Evolutionary conservation across 2,888 invertebrate genomes (phyloP), one percentile per base, ranked within the genome.

Genomic region (Teleiodes luculella): DNA sequence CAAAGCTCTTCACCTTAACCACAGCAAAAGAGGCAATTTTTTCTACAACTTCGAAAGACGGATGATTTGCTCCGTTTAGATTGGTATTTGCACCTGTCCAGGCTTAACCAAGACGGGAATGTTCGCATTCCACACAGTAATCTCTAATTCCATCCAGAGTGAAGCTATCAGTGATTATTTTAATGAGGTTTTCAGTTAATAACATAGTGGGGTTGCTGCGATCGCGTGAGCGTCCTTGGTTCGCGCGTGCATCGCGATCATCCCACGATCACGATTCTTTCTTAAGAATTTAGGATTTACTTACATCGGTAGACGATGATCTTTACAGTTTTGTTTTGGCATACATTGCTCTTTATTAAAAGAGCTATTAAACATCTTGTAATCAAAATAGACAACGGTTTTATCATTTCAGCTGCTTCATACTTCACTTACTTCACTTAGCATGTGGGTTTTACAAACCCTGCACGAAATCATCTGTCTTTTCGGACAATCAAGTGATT

Each of bases 171-270:
- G 57, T 53, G 61, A 80, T 81, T 81, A 80, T 76, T 76, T 76
- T 80, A 81, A 81, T 80, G 74, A 76, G 75, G 65, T 79, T 78
- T 80, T 79, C 72, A 72, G 68, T 65, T 63, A 65, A 74, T 76
- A 74, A 78, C 66, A 68, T 55, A 67, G 65, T 54, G 65, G 50
- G 52, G 55, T 55, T 56, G 57, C 61, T 4, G n/a, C 16, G 18
- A 65, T 78, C 69, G 79, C 81, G 79, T 81, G 81, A 73, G 73
- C 74, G 81, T 80, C 85, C 84, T 83, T 83, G 81, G 62, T 59
- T 58, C 16, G 68, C 68, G 75, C 84, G 80, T 82, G 83, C 76
- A 64, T 67, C 56, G 13, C 33, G 20, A 13, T 28, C 43, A n/a
- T 28, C n/a, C 13, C 8, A 7, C 5, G 11, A 16, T 16, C 49